Conservation (phyloP, 2,113 vertebrate genomes). For the Xerus inauris region DNA sequence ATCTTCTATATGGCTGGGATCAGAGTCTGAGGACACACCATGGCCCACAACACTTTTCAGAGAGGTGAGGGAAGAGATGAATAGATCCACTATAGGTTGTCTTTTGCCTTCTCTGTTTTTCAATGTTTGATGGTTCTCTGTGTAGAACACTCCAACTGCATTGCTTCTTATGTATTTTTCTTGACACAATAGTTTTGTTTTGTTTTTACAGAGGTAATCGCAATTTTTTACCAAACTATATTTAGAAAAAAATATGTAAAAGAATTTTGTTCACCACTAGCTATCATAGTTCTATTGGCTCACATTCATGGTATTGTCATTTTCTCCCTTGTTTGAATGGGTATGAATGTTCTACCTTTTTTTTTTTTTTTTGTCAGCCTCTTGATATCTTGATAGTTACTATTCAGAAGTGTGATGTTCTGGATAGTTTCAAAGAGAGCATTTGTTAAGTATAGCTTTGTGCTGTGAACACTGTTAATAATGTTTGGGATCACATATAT, state of each 20-base stretch:
- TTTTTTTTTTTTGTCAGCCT: background rate
- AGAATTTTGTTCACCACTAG: background rate
- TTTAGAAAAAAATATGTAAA: background rate
- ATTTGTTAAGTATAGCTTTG: background rate
- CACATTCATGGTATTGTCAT: background rate
- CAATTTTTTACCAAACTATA: background rate
- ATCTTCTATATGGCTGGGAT: background rate
- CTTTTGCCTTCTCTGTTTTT: background rate
- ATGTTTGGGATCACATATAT: background rate
- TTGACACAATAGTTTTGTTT: background rate
- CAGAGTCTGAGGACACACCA: background rate
- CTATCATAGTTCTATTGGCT: background rate
- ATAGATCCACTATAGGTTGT: background rate
- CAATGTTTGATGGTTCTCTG: background rate
- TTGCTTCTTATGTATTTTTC: background rate
- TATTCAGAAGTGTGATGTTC: background rate
- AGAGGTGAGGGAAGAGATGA: background rate
- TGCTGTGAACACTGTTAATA: background rate
- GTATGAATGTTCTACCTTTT: background rate
- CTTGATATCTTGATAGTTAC: background rate
- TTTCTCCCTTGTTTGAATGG: background rate
- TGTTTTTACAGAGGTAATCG: background rate
- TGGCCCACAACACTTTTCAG: accelerated
- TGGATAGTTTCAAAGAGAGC: background rate
- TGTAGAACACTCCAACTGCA: background rate